These are phyloP conservation scores for Stichopus chloronotus DNA, from an alignment of 35 echinoderm and acorn worm genomes.

Conservation along the genomic window DNA sequence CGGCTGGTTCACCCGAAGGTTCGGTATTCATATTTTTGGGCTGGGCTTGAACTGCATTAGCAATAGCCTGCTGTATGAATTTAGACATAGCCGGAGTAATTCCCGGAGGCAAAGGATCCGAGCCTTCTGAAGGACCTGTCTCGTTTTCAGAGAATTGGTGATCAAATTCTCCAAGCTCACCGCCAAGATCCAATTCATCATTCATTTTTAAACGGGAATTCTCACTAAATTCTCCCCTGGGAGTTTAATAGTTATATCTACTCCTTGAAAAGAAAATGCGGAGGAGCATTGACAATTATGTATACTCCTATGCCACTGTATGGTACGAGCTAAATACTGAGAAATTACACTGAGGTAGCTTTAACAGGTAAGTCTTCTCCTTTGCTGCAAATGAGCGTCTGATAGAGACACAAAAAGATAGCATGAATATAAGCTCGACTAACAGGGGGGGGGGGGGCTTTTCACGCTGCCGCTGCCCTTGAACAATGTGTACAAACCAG, in stretches of 20 bases:
- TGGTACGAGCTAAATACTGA: neutral
- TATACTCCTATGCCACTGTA: neutral
- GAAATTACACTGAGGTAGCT: neutral
- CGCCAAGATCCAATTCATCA: neutral
- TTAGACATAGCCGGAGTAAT: neutral
- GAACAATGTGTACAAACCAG: neutral
- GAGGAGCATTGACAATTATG: constrained; percentile 1
- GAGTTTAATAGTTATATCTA: neutral
- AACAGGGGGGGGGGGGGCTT: neutral
- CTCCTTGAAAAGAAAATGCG: neutral
- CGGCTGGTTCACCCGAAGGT: neutral
- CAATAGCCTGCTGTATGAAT: constrained; percentile 14
- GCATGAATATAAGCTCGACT: no score
- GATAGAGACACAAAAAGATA: neutral
- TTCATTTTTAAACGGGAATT: neutral
- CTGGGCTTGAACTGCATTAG: neutral
- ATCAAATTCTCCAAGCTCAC: neutral
- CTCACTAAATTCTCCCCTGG: no score
- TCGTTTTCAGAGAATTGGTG: neutral
- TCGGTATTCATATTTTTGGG: neutral
- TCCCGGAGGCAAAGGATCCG: neutral
- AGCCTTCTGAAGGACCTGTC: neutral
- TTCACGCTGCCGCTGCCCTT: neutral
- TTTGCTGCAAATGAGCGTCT: neutral
- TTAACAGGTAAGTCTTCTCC: neutral